phyloP scores from a whole-genome alignment of 2,797 vertebrate genomes.

The Scolopax rusticola region DNA sequence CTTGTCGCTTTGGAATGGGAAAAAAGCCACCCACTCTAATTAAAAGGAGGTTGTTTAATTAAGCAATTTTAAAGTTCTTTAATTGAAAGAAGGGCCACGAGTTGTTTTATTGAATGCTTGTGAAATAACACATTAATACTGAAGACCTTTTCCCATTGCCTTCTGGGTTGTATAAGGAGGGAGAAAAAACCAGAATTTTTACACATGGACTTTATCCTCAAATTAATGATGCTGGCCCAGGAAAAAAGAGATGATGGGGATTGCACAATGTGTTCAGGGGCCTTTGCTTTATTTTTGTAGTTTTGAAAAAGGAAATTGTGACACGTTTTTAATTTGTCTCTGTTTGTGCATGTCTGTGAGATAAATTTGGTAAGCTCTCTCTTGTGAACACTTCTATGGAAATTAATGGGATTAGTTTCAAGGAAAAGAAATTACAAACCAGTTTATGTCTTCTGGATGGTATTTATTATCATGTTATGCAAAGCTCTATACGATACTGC shows the following conservation, averaged over 20 bases:
- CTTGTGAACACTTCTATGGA: neutral
- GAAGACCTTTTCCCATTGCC: neutral
- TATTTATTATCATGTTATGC: neutral
- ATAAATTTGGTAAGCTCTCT: neutral
- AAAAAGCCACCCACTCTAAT: neutral
- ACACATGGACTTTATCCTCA: neutral
- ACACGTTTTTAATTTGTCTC: neutral
- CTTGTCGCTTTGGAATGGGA: neutral
- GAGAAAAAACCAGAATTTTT: neutral
- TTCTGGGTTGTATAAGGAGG: neutral
- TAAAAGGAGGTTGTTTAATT: neutral
- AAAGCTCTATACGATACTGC: neutral
- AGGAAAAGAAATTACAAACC: slow-evolving; percentile 19
- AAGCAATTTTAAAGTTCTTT: neutral
- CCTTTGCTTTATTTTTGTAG: neutral
- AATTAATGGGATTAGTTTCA: slow-evolving; percentile 11
- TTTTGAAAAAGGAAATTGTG: neutral
- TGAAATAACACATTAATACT: neutral
- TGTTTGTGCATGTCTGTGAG: neutral
- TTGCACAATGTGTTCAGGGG: neutral
- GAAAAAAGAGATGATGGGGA: neutral
- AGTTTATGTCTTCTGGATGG: neutral
- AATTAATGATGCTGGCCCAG: neutral
- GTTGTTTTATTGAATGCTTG: neutral
- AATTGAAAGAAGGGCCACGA: neutral